Evolutionary conservation across 2,797 vertebrate genomes (phyloP).

Genomic region (Coregonus ussuriensis): DNA sequence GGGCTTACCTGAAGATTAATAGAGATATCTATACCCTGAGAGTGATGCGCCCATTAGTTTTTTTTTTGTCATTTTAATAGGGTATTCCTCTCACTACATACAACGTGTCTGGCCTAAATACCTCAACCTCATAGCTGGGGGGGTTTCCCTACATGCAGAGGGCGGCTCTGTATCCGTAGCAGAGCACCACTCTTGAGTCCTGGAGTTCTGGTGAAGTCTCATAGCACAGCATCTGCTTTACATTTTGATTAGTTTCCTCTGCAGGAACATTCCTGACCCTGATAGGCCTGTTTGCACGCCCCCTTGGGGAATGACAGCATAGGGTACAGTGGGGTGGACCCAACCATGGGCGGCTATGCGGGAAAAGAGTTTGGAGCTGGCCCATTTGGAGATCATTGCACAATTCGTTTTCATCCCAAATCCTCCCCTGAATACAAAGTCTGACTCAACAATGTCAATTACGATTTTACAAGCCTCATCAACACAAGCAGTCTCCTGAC

Average conservation of each 20-base stretch:
- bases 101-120: neutral
- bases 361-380: conserved; percentile 25
- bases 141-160: neutral
- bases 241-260: conserved; percentile 64
- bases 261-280: conserved; percentile 44
- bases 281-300: conserved; percentile 41
- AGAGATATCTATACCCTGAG: conserved; percentile 33
- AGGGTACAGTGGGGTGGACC: conserved; percentile 9
- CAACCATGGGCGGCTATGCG: neutral
- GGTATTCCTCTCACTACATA: neutral
- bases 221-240: conserved; percentile 65
- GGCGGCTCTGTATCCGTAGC: neutral
- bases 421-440: conserved; percentile 34
- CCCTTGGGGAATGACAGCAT: conserved; percentile 51
- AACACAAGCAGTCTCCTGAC: conserved; percentile 25
- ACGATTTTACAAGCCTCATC: neutral
- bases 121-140: neutral
- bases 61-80: neutral
- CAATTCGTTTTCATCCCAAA: conserved; percentile 34
- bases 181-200: conserved; percentile 23
- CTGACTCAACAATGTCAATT: conserved; percentile 6
- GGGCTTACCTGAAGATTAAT: conserved; percentile 56
- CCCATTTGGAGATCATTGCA: conserved; percentile 18
- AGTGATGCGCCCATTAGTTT: conserved; percentile 10
- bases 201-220: neutral